These are phyloP conservation scores for Mesoligia furuncula DNA, from an alignment of 2,888 invertebrate genomes.

Conservation along the genomic window DNA sequence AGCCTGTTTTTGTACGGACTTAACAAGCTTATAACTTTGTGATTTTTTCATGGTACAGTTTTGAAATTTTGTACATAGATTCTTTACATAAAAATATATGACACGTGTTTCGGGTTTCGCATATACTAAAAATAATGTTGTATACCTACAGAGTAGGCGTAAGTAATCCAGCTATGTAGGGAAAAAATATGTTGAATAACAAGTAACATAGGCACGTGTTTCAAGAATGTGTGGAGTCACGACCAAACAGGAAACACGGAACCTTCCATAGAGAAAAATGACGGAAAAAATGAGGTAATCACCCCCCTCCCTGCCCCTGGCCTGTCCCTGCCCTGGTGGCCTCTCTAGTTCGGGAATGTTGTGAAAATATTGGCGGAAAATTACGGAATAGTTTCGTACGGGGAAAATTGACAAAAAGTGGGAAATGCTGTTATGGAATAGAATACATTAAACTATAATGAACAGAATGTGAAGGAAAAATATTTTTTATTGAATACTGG, in stretches of 20 bases:
- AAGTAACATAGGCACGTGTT: neutral
- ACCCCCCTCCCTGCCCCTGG: too few species aligned
- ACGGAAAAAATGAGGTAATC: conserved; percentile 40
- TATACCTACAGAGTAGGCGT: neutral
- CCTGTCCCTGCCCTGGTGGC: too few species aligned
- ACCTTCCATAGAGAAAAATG: conserved; percentile 32
- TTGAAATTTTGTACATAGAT: too few species aligned
- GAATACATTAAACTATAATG: conserved; percentile 1
- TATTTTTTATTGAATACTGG: conserved; percentile 12
- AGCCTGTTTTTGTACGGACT: too few species aligned
- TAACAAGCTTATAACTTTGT: too few species aligned
- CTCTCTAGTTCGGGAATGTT: conserved; percentile 37
- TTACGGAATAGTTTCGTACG: conserved; percentile 31
- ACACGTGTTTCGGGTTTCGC: too few species aligned
- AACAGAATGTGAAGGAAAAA: neutral
- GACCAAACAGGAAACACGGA: conserved; percentile 31
- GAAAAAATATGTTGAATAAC: neutral
- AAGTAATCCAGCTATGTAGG: neutral
- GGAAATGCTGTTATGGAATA: neutral
- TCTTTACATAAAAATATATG: too few species aligned
- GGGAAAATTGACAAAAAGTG: conserved; percentile 27
- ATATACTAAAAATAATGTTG: too few species aligned
- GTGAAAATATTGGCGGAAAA: conserved; percentile 48
- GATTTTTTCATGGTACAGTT: too few species aligned
- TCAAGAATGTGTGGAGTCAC: conserved; percentile 39